Conservation (phyloP, 2,113 vertebrate species). For the Pteruthius melanotis region DNA sequence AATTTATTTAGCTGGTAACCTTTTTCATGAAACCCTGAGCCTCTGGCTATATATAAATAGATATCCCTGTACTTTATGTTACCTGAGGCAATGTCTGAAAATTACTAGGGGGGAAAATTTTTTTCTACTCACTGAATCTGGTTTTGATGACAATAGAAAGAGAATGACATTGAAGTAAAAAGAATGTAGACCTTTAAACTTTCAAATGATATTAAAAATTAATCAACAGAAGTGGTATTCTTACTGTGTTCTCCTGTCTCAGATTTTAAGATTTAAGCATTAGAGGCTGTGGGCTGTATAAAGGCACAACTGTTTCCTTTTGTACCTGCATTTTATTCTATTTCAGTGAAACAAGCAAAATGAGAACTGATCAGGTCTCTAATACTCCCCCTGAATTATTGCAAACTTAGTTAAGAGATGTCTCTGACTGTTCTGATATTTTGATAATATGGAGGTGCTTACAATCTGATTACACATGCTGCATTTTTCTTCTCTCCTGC, state of each 20-base stretch:
- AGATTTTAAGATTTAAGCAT: neutral
- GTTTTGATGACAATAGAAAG: neutral
- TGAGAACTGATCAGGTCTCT: neutral
- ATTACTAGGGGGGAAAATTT: fast-evolving
- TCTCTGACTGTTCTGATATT: neutral
- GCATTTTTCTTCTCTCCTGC: conserved; percentile 2
- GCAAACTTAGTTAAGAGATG: neutral
- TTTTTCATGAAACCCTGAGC: neutral
- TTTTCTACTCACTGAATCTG: neutral
- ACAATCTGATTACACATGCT: neutral
- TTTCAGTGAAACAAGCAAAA: neutral
- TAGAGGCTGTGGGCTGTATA: neutral
- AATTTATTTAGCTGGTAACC: neutral
- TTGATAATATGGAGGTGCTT: conserved; percentile 19
- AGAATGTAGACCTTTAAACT: neutral
- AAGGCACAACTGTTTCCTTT: neutral
- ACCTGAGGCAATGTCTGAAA: neutral
- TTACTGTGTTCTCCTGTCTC: neutral
- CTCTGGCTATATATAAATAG: neutral
- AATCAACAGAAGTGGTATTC: neutral
- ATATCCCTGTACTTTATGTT: neutral
- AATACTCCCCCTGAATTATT: neutral
- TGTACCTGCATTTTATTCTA: neutral
- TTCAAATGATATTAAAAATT: neutral
- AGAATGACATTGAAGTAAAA: neutral